Evolutionary conservation across 2,113 vertebrate species (phyloP), one percentile per base, ranked within the genome.

Genomic region (Epinephelus cyanopodus): DNA sequence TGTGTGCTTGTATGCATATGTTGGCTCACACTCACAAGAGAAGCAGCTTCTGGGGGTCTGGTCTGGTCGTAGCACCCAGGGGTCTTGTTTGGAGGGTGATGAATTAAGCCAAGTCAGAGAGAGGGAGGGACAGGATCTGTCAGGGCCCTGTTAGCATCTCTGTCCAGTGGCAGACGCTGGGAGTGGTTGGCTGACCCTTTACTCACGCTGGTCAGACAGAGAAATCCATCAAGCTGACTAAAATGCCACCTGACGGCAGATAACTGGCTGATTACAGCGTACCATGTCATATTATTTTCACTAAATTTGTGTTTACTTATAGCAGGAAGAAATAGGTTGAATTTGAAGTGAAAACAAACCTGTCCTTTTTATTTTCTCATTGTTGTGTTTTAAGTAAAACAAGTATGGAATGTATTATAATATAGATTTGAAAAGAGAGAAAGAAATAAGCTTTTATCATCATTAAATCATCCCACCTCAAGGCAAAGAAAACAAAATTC

Each of bases 61-160:
- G 56, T 83, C 73, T 64, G 72, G 69, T 70, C 54, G 58, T n/a
- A 67, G 63, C 63, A 60, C 71, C 50, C 39, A 8, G 77, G 79
- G 83, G 83, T 85, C 93, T 93, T 89, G 89, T 94, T 94, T 90
- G 76, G 68, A 64, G 68, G 77, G 58, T 92, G 90, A 93, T 92
- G 90, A 90, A 94, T 94, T 92, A 88, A 89, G 88, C 39, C 2
- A 25, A 79, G 87, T 80, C 62, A 48, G 85, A 47, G 67, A 65
- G 73, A 78, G 80, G 90, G 89, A 81, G 91, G 80, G 84, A 82
- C 54, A 14, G 79, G 71, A 83, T 90, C 87, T 93, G 90, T 94
- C 92, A 91, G 6, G 75, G 45, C 68, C 89, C 91, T 90, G 91
- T 93, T 93, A 93, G 90, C 86, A 69, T 93, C 90, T 91, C 82